Evolutionary conservation across 2,797 vertebrate species (phyloP).

Genomic region (Lepilemur ruficaudatus): DNA sequence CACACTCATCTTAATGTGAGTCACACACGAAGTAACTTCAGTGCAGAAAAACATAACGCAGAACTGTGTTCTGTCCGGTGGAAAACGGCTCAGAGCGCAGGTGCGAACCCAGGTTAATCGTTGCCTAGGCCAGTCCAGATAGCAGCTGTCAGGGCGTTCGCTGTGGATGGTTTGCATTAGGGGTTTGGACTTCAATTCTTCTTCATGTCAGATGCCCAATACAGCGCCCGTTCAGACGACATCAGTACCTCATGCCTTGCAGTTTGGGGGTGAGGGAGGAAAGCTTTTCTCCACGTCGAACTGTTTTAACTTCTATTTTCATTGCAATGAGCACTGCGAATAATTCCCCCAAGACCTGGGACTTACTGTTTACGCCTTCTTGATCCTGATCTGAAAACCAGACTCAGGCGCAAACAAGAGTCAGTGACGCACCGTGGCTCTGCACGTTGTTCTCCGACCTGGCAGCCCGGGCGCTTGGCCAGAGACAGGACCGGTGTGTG

Average conservation of each 20-base stretch:
- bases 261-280: background rate
- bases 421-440: background rate
- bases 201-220: background rate
- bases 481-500: background rate
- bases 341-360: background rate
- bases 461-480: background rate
- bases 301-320: background rate
- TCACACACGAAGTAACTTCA: accelerated
- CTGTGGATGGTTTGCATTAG: background rate
- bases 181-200: background rate
- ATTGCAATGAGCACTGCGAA: background rate
- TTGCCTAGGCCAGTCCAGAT: background rate
- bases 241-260: background rate
- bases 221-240: background rate
- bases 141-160: background rate
- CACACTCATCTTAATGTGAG: background rate
- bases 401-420: background rate
- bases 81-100: accelerated
- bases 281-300: background rate
- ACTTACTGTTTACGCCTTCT: background rate
- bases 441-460: background rate
- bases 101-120: background rate
- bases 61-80: background rate
- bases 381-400: background rate
- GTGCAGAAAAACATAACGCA: accelerated